Conservation (phyloP, 2,888 invertebrate species). For the Polyommatus iphigenia region DNA sequence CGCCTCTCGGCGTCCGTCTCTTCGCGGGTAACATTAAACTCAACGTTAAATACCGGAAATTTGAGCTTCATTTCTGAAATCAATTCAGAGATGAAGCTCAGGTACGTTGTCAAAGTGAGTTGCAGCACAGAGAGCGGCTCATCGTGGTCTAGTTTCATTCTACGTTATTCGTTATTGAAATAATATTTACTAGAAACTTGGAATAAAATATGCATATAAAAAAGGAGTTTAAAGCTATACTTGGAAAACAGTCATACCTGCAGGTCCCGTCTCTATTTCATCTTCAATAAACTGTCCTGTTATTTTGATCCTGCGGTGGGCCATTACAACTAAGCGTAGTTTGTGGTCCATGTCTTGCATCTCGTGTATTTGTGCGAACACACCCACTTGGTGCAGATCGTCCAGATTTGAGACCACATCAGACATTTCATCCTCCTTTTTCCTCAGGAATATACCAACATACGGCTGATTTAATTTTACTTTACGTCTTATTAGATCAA, state of each 20-base stretch:
- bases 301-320: constrained; percentile 92
- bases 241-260: constrained; percentile 58
- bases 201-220: neutral
- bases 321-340: constrained; percentile 95
- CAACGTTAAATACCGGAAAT: constrained; percentile 91
- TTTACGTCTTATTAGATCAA: constrained; percentile 94
- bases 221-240: neutral
- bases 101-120: constrained; percentile 30
- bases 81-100: constrained; percentile 68
- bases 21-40: constrained; percentile 90
- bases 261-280: constrained; percentile 80
- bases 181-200: neutral
- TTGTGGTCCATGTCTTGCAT: constrained; percentile 96
- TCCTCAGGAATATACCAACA: constrained; percentile 97
- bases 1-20: constrained; percentile 83
- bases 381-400: constrained; percentile 94
- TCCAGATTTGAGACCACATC: constrained; percentile 91
- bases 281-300: constrained; percentile 89
- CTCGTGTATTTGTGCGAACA: constrained; percentile 99
- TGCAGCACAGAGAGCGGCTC: neutral
- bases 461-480: constrained; percentile 98
- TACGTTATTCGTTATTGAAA: too few species aligned
- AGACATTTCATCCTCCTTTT: constrained; percentile 91
- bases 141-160: neutral
- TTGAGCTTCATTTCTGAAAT: constrained; percentile 86